These are phyloP conservation scores for Tenthredo distinguenda DNA, from an alignment of 2,888 invertebrate species.

Conservation along the genomic window DNA sequence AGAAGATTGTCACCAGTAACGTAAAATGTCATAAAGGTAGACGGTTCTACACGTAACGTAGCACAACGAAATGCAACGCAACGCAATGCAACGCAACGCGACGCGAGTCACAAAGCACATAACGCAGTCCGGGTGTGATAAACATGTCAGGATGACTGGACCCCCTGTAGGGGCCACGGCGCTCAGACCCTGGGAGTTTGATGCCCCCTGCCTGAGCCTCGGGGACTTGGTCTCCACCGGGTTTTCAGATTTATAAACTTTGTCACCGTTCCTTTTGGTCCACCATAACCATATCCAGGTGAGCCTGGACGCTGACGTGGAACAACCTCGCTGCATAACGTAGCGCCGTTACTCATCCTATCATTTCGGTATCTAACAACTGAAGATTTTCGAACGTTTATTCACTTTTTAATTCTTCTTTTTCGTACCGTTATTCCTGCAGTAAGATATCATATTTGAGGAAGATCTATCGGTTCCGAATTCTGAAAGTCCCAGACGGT, in stretches of 20 bases:
- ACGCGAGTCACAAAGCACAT: conserved; percentile 65
- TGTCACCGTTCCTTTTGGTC: conserved; percentile 37
- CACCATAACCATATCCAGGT: not conserved
- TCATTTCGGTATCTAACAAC: not conserved
- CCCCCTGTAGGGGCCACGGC: conserved; percentile 73
- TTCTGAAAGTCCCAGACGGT: not conserved
- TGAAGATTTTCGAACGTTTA: not conserved
- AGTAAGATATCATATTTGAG: not conserved
- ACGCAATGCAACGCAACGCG: conserved; percentile 16
- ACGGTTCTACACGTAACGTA: conserved; percentile 51
- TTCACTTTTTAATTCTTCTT: not conserved
- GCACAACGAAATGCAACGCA: conserved; percentile 49
- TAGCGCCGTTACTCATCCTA: not conserved
- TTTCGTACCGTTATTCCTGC: not conserved
- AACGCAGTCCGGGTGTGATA: conserved; percentile 76
- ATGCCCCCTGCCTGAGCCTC: conserved; percentile 67
- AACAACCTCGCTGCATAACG: conserved; percentile 4
- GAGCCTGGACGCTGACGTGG: not conserved
- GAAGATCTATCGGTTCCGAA: not conserved
- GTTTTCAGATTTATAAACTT: conserved; percentile 50
- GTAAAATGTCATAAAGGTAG: conserved; percentile 65
- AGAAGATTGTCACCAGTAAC: conserved; percentile 64
- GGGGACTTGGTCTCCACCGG: conserved; percentile 23
- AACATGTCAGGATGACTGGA: conserved; percentile 75
- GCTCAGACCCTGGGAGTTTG: conserved; percentile 71